Base-by-base conservation (phyloP, 1,140 invertebrate species). In the Drosophila sulfurigaster region DNA sequence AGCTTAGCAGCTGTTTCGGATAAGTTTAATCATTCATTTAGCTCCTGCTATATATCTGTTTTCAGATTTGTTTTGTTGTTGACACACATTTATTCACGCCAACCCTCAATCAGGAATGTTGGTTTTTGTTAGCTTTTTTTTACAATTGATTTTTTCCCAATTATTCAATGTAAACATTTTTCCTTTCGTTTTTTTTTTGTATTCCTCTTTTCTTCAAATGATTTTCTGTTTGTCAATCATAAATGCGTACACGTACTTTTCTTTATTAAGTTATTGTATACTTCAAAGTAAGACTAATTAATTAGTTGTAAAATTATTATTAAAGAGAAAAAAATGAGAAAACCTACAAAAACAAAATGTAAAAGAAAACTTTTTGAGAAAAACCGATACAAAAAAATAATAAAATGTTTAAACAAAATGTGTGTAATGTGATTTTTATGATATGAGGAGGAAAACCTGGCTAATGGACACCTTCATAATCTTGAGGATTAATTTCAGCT, bases 211-310 rank as follows among this genome's bases (percentile, higher is more conserved):
- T 72, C 79, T 72, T 78, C 45, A 51, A 56, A 48, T 59, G 48
- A 68, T 65, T 85, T 70, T 78, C 57, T 57, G 64, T 82, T 87
- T 67, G 78, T 89, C 81, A 69, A 51, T 67, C 66, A 70, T 82
- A 79, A 28, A 67, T 87, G 86, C 69, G 81, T 85, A 68, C 76
- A 57, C 60, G 71, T 78, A 74, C 59, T 75, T 78, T 78, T 70
- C 78, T 75, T 70, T 56, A 57, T 81, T 88, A 81, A 88, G 82
- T 89, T 89, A 88, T 89, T 89, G 73, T 88, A 75, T 89, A 88
- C 81, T 89, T 88, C 81, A 89, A 85, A 79, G 78, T 88, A 88
- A 88, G 83, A 88, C 85, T 89, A 89, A 88, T 88, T 89, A 88
- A 89, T 89, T 88, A 88, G 79, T 78, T 88, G 46, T 77, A 77